Evolutionary conservation across 2,797 vertebrate genomes (phyloP).

Genomic region (Hyperoplus lanceolatus): DNA sequence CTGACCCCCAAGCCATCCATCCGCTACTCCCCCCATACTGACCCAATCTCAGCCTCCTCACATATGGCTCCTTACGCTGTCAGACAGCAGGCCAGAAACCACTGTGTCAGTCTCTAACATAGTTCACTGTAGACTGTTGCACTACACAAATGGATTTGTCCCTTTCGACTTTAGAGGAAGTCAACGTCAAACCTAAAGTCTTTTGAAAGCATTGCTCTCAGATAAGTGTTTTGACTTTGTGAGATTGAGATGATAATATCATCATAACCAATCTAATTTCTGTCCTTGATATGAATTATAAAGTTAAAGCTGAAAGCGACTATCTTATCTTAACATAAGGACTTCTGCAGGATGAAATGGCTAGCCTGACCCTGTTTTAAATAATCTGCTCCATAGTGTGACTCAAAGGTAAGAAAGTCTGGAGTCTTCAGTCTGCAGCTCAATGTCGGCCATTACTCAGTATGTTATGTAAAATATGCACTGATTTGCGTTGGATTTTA

Average conservation of each 20-base stretch:
- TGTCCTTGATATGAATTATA: neutral
- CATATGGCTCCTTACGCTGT: conserved; percentile 44
- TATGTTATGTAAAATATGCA: neutral
- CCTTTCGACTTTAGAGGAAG: neutral
- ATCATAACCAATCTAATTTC: neutral
- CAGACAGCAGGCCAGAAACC: conserved; percentile 41
- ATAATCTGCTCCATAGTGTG: too few relatives aligned
- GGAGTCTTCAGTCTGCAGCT: neutral
- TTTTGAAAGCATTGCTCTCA: neutral
- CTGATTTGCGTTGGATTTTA: conserved; percentile 5
- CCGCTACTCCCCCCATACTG: conserved; percentile 1
- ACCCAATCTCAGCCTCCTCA: conserved; percentile 38
- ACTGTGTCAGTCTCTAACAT: conserved; percentile 25
- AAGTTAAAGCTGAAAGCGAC: neutral
- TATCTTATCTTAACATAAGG: neutral
- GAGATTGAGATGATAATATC: neutral
- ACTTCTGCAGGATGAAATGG: neutral
- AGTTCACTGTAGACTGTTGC: conserved; percentile 3
- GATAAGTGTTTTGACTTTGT: neutral
- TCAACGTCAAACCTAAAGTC: neutral
- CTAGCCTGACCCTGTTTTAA: neutral
- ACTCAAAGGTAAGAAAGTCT: neutral
- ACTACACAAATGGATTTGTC: conserved; percentile 1
- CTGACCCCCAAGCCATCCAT: conserved; percentile 20
- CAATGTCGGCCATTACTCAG: neutral